Percentiles rank a stretch among this genome's conserved stretches.
These are phyloP conservation scores for Noctua janthina DNA, from an alignment of 2,888 invertebrate species.

Conservation along the genomic window DNA sequence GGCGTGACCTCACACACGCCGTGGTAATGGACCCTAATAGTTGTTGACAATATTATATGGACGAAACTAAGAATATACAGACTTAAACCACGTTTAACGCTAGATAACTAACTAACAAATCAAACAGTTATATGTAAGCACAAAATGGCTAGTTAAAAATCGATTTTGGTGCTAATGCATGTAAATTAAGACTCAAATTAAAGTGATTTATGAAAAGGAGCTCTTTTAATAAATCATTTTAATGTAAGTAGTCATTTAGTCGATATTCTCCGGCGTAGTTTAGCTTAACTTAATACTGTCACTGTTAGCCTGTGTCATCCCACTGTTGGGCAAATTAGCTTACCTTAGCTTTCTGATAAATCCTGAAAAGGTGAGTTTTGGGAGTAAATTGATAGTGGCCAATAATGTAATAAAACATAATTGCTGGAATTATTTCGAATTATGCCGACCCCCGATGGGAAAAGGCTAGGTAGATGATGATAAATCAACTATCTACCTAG, in stretches of 20 bases:
- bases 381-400: neutral
- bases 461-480: too few relatives aligned
- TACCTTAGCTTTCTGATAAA: neutral
- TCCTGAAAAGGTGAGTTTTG: neutral
- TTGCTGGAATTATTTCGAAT: neutral
- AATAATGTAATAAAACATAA: neutral
- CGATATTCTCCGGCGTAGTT: neutral
- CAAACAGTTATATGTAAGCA: neutral
- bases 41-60: constrained; percentile 33
- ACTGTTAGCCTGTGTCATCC: too few relatives aligned
- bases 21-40: constrained; percentile 8
- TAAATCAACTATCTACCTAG: neutral
- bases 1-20: neutral
- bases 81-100: neutral
- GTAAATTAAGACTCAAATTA: neutral
- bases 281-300: neutral
- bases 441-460: too few relatives aligned
- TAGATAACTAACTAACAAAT: neutral
- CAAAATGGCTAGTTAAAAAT: neutral
- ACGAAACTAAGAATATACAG: constrained; percentile 37
- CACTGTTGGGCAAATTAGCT: too few relatives aligned
- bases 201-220: neutral
- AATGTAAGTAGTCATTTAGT: neutral
- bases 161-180: neutral
- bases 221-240: neutral